Evolutionary conservation across 2,888 invertebrate species (phyloP).

Genomic region (Diplazon laetatorius): DNA sequence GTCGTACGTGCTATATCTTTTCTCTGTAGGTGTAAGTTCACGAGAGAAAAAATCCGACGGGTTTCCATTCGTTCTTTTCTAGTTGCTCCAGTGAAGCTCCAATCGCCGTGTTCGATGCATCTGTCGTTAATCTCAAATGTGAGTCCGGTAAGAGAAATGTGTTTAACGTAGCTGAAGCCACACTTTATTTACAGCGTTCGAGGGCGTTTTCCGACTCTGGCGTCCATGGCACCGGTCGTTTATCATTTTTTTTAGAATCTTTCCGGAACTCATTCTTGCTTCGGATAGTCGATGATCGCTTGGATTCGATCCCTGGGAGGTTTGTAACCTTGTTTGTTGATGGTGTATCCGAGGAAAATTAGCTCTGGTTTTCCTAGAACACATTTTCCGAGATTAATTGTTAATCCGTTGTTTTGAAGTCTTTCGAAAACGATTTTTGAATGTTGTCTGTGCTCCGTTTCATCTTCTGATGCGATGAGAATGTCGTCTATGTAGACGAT

Average conservation of each 20-base stretch:
- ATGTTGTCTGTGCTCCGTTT: constrained; percentile 64
- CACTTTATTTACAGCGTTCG: neutral
- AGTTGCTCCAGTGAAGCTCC: constrained; percentile 29
- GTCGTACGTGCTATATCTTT: constrained; percentile 50
- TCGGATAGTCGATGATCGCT: constrained; percentile 29
- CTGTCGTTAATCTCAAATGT: constrained; percentile 14
- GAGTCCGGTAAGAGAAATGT: neutral
- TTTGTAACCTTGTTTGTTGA: constrained; percentile 26
- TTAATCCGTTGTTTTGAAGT: neutral
- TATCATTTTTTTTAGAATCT: constrained; percentile 50
- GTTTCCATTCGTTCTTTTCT: constrained; percentile 21
- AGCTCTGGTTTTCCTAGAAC: constrained; percentile 14
- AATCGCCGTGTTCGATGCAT: constrained; percentile 36
- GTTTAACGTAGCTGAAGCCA: neutral
- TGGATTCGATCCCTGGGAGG: constrained; percentile 28
- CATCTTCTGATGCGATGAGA: constrained; percentile 53
- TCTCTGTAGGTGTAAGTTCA: constrained; percentile 33
- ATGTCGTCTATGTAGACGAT: constrained; percentile 68
- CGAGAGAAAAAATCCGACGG: constrained; percentile 38
- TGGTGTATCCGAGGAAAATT: constrained; percentile 22
- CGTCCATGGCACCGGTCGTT: constrained; percentile 41
- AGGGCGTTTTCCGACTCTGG: constrained; percentile 8
- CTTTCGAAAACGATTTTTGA: constrained; percentile 41
- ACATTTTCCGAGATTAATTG: constrained; percentile 12
- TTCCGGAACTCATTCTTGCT: constrained; percentile 39